These are phyloP conservation scores for Podiceps cristatus DNA, from an alignment of 2,113 vertebrate genomes.

Conservation along the genomic window DNA sequence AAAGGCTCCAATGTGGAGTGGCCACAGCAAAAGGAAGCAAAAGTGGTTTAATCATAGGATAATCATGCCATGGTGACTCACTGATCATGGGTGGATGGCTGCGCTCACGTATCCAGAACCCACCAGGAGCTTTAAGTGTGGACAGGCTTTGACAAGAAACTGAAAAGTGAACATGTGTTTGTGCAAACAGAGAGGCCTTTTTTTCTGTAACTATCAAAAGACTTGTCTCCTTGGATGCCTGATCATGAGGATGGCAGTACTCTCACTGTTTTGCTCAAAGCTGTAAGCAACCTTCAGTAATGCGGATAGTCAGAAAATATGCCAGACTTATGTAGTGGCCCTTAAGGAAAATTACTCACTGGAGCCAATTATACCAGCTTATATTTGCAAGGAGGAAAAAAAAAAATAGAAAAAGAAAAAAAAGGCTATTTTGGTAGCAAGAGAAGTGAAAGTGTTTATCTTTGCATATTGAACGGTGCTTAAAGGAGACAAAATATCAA, in stretches of 20 bases:
- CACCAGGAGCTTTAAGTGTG: not conserved
- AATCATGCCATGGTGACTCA: not conserved
- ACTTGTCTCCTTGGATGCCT: conserved; percentile 42
- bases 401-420: too few species aligned
- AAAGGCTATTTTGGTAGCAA: not conserved
- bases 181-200: conserved; percentile 31
- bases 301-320: conserved; percentile 62
- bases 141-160: not conserved
- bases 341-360: conserved; percentile 63
- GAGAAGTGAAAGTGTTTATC: not conserved
- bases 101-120: not conserved
- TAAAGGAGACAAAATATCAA: not conserved
- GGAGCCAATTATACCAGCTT: conserved; percentile 40
- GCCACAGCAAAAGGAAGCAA: not conserved
- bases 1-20: not conserved
- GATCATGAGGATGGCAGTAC: conserved; percentile 41
- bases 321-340: conserved; percentile 48
- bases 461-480: not conserved
- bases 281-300: conserved; percentile 74
- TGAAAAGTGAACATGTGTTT: not conserved
- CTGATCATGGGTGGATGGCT: not conserved
- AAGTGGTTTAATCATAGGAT: not conserved
- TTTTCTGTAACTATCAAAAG: not conserved
- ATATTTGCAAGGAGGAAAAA: not conserved
- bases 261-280: conserved; percentile 56